Evolutionary conservation across 1,140 invertebrate genomes (phyloP), one percentile per base, ranked within the genome.

Genomic region (Caenorhabditis latens): DNA sequence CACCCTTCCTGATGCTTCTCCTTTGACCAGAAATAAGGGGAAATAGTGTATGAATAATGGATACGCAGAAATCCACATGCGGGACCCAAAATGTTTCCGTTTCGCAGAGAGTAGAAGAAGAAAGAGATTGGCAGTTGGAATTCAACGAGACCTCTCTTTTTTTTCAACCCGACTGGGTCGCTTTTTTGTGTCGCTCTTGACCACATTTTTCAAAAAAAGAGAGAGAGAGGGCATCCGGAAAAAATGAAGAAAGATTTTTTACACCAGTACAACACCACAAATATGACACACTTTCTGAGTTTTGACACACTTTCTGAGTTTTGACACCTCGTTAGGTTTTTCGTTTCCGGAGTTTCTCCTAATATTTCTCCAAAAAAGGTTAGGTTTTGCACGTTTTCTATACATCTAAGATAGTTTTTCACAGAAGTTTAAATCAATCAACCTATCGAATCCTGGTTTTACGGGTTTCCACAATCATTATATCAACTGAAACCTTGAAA

Each of bases 81-180:
- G 71, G 32, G 71, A 79, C 71, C 71, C 71, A 79, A 79, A 79
- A 79, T 79, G 71, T 79, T 79, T 79, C 71, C 71, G 71, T 79
- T 79, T 79, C 71, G 46, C n/a, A 13, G 71, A 24, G 71, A 79
- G 11, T 4, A 71, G 24, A 16, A 32, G 32, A 42, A 71, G 46
- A n/a, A 46, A 71, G 50, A 43, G 43, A 50, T 24, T 53, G 46
- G 71, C 71, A 48, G 71, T 79, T 79, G 71, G 71, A 79, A 79
- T 79, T 53, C 71, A 79, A 71, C 40, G 71, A 79, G 71, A 79
- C 71, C 71, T 53, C 40, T 50, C 67, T 67, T n/a, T 42, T 67
- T 48, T 42, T 67, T 48, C 67, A 40, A 67, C 43, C 71, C 40
- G 11, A 50, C 46, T 79, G 71, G 71, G 71, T 79, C 71, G 71